Evolutionary conservation across 2,888 invertebrate species (phyloP), one percentile per base, ranked within the genome.

Genomic region (Corbicula japonica): DNA sequence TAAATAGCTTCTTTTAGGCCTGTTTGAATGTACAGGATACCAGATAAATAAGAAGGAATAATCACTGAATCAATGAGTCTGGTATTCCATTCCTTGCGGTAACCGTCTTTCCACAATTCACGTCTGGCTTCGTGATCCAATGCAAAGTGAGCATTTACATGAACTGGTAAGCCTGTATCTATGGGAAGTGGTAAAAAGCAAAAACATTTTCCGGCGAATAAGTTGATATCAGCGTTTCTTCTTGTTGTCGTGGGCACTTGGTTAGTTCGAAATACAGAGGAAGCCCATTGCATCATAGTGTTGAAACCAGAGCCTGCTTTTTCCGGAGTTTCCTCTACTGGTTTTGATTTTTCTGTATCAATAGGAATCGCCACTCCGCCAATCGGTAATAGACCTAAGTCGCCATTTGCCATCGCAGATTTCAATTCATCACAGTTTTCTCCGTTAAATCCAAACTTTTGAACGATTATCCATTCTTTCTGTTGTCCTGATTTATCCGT

Each of bases 101-200:
- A 63, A 21, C 71, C 71, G 23, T 72, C 71, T n/a, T 63, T 62
- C 85, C 83, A 85, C n/a, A 87, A 63, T 21, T 65, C 71, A 44
- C 81, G 70, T 60, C 87, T 85, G 18, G 87, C 72, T 72, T 87
- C 83, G 60, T 88, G 85, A 50, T 87, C 86, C 21, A 89, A 63
- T 3, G 84, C 84, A 83, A 89, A 90, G 46, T 90, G 86, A 3
- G 86, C 90, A 75, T 91, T 90, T 85, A 87, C 71, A 69, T 92
- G 91, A 32, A 92, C 86, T 8, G 92, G 90, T 6, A 93, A 83
- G 5, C 85, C 83, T 28, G 87, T 88, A n/a, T 68, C 62, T 6
- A 90, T 81, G 32, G 92, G 91, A 10, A 92, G 80, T 1, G 93
- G 93, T 8, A 88, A 76, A 58, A 84, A 88, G 26, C 86, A 87